Conservation (phyloP, 2,797 vertebrate genomes). For the Chlorospingus flavigularis region DNA sequence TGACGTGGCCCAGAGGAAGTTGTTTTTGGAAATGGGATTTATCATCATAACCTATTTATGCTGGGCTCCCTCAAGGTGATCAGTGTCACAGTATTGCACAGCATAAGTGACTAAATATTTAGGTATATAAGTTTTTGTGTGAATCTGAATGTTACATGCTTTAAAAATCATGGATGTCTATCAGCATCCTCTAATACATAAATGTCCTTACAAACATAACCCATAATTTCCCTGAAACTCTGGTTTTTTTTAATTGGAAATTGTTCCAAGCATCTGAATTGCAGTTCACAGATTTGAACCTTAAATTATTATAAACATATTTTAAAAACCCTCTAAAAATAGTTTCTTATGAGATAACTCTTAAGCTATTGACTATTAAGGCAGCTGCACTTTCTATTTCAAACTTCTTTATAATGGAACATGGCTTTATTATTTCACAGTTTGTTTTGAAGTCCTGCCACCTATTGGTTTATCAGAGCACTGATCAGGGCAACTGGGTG, state of each 20-base stretch:
- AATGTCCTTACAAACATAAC: not conserved
- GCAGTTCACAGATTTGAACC: not conserved
- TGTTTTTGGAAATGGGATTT: not conserved
- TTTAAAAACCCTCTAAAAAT: not conserved
- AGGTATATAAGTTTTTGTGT: not conserved
- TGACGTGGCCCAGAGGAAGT: not conserved
- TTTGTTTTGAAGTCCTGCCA: slow-evolving; percentile 62
- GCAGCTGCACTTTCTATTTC: not conserved
- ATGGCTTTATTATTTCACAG: not conserved
- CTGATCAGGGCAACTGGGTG: not conserved
- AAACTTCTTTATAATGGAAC: not conserved
- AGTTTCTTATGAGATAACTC: not conserved
- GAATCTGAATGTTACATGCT: not conserved
- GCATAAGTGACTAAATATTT: not conserved
- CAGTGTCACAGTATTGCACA: not conserved
- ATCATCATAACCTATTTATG: not conserved
- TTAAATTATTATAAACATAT: not conserved
- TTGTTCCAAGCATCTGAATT: not conserved
- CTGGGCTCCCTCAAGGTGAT: not conserved
- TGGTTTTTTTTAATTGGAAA: not conserved
- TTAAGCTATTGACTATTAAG: not conserved
- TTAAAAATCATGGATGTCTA: not conserved
- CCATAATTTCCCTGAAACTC: not conserved
- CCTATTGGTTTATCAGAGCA: slow-evolving; percentile 44
- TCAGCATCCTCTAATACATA: not conserved